Base-by-base conservation (phyloP, 2,797 vertebrate genomes). In the Apogon hyalosoma region DNA sequence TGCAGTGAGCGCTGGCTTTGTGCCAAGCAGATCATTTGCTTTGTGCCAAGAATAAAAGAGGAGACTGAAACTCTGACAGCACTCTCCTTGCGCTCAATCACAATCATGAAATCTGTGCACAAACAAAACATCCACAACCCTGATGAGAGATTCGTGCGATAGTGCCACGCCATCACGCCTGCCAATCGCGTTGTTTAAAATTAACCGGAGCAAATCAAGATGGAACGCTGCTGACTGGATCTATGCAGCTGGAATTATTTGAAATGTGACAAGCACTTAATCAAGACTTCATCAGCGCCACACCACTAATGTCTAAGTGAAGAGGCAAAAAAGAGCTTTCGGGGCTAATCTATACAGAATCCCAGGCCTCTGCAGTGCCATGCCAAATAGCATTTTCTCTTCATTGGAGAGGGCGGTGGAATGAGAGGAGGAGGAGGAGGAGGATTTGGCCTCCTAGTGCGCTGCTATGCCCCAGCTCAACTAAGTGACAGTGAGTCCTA, bases 401-500 rank as follows among this genome's bases (percentile, higher is more conserved):
- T 79, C 70, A 88, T 87, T 73, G 77, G 53, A 87, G 81, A 84
- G 77, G 79, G 77, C 47, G 39, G 60, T 49, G 69, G 81, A 86
- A 86, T 56, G 45, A 46, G 63, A 57, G 61, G 60, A 55, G 24
- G 24, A 28, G 24, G 24, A 60, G 57, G 58, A 76, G 78, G 74
- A 80, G 69, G 76, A 80, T 79, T 75, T 61, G 81, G 81, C 78
- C 80, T 84, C 82, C 83, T 81, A 43, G 77, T 31, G 83, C 2
- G 77, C 75, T 56, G 85, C 78, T 67, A 46, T 83, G 82, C 80
- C 81, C 82, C 78, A 47, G 80, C 79, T 86, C 71, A 28, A 68
- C 74, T 87, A 88, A 91, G 85, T 88, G 88, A 91, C 89, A 84
- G 83, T 58, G 87, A 86, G 88, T 90, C 85, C 83, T 76, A 86